A percentile compares a stretch with the other conserved stretches of the same genome.
Evolutionary conservation across 2,113 vertebrate species (phyloP).

Genomic region (Eubucco bourcierii): DNA sequence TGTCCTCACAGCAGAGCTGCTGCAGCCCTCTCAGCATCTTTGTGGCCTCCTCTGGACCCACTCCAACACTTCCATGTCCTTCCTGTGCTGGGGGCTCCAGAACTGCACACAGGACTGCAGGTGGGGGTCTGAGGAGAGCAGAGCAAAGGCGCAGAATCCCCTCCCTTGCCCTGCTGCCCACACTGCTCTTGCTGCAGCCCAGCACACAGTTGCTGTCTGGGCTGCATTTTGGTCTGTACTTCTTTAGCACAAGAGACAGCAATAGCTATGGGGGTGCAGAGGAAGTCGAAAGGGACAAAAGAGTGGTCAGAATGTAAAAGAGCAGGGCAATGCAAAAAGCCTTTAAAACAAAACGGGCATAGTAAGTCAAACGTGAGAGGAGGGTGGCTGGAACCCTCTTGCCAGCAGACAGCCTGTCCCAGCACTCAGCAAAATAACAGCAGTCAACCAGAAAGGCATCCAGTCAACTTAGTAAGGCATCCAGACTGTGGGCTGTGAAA

Average conservation of each 20-base stretch:
- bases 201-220: too few relatives aligned
- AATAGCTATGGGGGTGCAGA: background rate
- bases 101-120: too few relatives aligned
- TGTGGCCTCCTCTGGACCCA: too few relatives aligned
- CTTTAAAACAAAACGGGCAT: background rate
- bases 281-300: background rate
- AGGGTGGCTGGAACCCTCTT: background rate
- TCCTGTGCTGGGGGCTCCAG: too few relatives aligned
- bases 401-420: slow-evolving; percentile 54
- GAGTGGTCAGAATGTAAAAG: background rate
- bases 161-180: too few relatives aligned
- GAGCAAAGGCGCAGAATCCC: too few relatives aligned
- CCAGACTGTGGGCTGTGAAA: slow-evolving; percentile 40
- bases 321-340: background rate
- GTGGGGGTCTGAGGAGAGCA: too few relatives aligned
- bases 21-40: too few relatives aligned
- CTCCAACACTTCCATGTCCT: too few relatives aligned
- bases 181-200: too few relatives aligned
- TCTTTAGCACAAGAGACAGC: background rate
- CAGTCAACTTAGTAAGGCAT: slow-evolving; percentile 42
- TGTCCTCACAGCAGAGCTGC: too few relatives aligned
- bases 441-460: slow-evolving; percentile 69
- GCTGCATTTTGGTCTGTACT: background rate
- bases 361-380: background rate
- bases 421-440: slow-evolving; percentile 45